These are phyloP conservation scores for Caenorhabditis afra DNA, from an alignment of 2,888 invertebrate genomes.

Conservation along the genomic window DNA sequence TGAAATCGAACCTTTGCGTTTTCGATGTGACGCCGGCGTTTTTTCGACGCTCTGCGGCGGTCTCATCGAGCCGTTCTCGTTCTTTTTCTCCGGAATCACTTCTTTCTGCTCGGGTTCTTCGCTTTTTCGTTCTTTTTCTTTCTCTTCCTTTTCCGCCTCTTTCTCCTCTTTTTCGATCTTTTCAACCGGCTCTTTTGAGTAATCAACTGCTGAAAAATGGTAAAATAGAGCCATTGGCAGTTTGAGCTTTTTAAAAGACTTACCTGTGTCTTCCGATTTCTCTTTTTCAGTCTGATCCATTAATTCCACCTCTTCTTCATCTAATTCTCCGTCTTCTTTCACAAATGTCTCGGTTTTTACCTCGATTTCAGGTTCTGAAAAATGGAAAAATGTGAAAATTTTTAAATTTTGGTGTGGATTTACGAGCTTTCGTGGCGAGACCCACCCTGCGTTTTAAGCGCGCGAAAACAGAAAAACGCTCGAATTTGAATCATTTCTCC, in stretches of 20 bases:
- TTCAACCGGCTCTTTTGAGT: not conserved
- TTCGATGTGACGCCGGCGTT: constrained; percentile 17
- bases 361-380: not conserved
- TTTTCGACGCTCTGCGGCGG: constrained; percentile 36
- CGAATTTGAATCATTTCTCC: not conserved
- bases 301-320: constrained; percentile 37
- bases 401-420: not conserved
- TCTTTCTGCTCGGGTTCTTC: constrained; percentile 6
- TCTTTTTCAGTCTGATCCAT: not conserved
- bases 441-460: not conserved
- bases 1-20: constrained; percentile 31
- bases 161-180: not conserved
- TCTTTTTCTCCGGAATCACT: constrained; percentile 3
- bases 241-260: too few relatives aligned
- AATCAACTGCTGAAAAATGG: too few relatives aligned
- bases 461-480: not conserved
- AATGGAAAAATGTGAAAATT: not conserved
- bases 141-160: not conserved
- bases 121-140: constrained; percentile 13
- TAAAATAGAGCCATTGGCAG: too few relatives aligned
- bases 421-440: not conserved
- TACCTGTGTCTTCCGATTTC: not conserved
- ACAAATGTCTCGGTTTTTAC: not conserved
- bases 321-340: constrained; percentile 52
- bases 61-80: constrained; percentile 34